phyloP scores from a whole-genome alignment of 2,888 invertebrate species.

The Vannuccia rotundouncinata region DNA sequence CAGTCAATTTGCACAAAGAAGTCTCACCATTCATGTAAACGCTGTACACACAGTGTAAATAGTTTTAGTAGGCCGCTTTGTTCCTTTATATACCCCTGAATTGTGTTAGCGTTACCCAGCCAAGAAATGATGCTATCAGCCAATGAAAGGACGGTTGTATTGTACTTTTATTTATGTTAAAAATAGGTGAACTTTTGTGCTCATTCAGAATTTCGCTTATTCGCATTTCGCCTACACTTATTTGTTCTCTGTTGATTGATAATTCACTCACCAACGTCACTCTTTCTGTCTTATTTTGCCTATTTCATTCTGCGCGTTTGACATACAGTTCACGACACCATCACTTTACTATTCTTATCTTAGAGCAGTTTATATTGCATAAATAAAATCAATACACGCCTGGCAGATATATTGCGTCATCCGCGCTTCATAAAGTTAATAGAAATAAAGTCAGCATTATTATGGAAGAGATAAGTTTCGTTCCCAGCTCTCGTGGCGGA shows the following conservation, averaged over 20 bases:
- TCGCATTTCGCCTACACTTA: background rate
- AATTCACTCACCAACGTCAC: background rate
- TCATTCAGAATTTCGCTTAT: background rate
- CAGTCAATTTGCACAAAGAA: no score
- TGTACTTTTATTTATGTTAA: no score
- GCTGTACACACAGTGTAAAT: no score
- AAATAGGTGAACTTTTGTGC: no score
- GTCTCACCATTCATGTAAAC: no score
- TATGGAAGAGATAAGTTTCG: background rate
- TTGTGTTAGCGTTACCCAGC: no score
- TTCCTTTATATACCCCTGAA: no score
- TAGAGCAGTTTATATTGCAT: background rate
- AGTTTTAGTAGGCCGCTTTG: no score
- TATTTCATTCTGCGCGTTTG: background rate
- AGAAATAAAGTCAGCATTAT: background rate
- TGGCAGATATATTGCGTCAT: background rate
- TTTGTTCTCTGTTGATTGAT: background rate
- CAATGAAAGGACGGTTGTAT: no score
- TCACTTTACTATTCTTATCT: background rate
- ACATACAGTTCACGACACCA: background rate
- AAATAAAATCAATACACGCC: background rate
- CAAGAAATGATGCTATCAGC: no score
- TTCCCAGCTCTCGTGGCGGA: background rate
- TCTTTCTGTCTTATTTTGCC: background rate
- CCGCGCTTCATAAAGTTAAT: background rate